Evolutionary conservation across 2,113 vertebrate species (phyloP).

Genomic region (human): DNA sequence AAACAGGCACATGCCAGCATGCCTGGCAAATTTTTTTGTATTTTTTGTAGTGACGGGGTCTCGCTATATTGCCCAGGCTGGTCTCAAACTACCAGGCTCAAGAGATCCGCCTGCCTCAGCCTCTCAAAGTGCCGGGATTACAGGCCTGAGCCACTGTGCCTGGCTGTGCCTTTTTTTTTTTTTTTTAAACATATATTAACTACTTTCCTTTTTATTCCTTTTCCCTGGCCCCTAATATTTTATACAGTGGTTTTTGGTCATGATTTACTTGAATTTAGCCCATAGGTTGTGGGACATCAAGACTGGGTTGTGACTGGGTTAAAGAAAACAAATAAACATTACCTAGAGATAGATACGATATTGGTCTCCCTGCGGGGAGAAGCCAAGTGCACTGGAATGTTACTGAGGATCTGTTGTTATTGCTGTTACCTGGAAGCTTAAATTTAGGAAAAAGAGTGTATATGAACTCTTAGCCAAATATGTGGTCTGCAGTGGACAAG

Average conservation of each 20-base stretch:
- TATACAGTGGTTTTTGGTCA: neutral
- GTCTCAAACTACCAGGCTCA: too few relatives aligned
- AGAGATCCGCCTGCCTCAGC: too few relatives aligned
- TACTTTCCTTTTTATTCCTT: neutral
- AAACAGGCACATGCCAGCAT: too few relatives aligned
- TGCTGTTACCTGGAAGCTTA: neutral
- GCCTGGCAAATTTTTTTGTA: too few relatives aligned
- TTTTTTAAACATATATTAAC: too few relatives aligned
- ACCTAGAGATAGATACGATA: neutral
- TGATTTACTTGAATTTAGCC: neutral
- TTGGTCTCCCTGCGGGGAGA: too few relatives aligned
- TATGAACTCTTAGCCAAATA: neutral
- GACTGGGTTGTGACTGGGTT: neutral
- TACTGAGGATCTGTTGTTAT: neutral
- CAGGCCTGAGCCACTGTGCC: too few relatives aligned
- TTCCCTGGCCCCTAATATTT: neutral
- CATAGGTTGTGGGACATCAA: neutral
- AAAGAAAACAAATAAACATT: neutral
- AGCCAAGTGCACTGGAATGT: neutral
- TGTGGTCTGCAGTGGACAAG: too few relatives aligned
- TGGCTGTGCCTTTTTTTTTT: too few relatives aligned
- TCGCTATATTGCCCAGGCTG: too few relatives aligned
- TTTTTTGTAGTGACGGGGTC: too few relatives aligned
- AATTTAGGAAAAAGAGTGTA: neutral
- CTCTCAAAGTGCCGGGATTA: too few relatives aligned